These are phyloP conservation scores for Luidia sarsii DNA, from an alignment of 53 echinoderm and acorn worm species.

Conservation along the genomic window DNA sequence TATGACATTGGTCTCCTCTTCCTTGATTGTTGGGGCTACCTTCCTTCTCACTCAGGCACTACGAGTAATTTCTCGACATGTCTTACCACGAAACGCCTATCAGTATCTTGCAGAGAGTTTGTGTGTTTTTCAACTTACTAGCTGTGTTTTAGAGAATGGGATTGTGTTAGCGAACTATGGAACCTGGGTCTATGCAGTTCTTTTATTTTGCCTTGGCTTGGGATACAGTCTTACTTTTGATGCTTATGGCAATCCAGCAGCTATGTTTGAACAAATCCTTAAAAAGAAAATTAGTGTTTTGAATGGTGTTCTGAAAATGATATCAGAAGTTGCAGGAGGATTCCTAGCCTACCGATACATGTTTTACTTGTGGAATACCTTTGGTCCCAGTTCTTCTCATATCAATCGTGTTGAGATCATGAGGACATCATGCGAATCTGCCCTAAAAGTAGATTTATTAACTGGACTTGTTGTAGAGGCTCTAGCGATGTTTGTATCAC, in stretches of 20 bases:
- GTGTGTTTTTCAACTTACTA: constrained; percentile 68
- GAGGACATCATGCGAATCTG: constrained; percentile 51
- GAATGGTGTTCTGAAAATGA: constrained; percentile 63
- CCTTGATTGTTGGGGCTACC: constrained; percentile 40
- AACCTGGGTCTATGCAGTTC: constrained; percentile 56
- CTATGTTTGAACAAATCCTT: constrained; percentile 66
- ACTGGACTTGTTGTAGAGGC: constrained; percentile 64
- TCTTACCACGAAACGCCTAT: constrained; percentile 48
- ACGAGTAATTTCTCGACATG: constrained; percentile 27
- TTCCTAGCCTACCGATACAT: constrained; percentile 73
- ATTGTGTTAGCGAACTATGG: constrained; percentile 55
- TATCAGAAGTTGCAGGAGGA: constrained; percentile 68
- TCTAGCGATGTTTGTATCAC: constrained; percentile 54
- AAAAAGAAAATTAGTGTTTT: constrained; percentile 58
- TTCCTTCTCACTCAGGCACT: constrained; percentile 59
- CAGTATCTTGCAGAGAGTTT: constrained; percentile 65
- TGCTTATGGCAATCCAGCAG: constrained; percentile 77
- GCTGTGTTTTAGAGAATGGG: constrained; percentile 73
- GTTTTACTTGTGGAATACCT: constrained; percentile 65
- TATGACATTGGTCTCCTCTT: constrained; percentile 38
- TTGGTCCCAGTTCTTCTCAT: constrained; percentile 58
- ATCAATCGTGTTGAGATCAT: constrained; percentile 27
- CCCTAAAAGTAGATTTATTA: constrained; percentile 57
- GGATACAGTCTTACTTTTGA: constrained; percentile 76
- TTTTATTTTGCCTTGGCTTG: constrained; percentile 62